Evolutionary conservation across 2,113 vertebrate genomes (phyloP).

Genomic region (Ploceus nigricollis): DNA sequence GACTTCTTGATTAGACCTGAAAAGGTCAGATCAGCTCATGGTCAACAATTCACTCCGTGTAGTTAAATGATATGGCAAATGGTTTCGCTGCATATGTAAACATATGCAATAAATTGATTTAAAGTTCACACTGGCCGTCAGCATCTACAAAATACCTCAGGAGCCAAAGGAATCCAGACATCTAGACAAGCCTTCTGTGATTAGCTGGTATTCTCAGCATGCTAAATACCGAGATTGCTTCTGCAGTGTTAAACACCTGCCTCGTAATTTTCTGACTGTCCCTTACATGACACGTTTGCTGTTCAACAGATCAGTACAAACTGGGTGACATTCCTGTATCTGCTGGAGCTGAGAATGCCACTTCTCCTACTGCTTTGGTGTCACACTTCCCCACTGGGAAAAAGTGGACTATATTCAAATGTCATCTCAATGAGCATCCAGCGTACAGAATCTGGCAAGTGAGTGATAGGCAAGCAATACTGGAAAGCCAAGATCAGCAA

Average conservation of each 20-base stretch:
- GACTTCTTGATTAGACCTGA: conserved; percentile 51
- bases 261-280: not conserved
- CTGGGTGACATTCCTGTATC: not conserved
- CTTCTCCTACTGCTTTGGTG: not conserved
- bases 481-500: not conserved
- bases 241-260: not conserved
- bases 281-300: not conserved
- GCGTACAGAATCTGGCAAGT: not conserved
- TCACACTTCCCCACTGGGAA: not conserved
- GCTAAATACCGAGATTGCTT: not conserved
- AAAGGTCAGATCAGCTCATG: conserved; percentile 38
- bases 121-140: conserved; percentile 2
- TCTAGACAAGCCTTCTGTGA: not conserved
- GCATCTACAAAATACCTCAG: conserved; percentile 11
- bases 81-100: conserved; percentile 9
- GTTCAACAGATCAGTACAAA: conserved; percentile 20
- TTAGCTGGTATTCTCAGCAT: conserved; percentile 10
- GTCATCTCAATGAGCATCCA: not conserved
- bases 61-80: not conserved
- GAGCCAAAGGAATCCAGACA: not conserved
- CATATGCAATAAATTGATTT: conserved; percentile 16
- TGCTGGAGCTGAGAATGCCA: not conserved
- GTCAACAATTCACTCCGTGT: not conserved
- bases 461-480: not conserved
- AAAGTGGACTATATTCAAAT: not conserved